Base-by-base conservation (phyloP, 2,113 vertebrate species). In the Ranitomeya imitator region DNA sequence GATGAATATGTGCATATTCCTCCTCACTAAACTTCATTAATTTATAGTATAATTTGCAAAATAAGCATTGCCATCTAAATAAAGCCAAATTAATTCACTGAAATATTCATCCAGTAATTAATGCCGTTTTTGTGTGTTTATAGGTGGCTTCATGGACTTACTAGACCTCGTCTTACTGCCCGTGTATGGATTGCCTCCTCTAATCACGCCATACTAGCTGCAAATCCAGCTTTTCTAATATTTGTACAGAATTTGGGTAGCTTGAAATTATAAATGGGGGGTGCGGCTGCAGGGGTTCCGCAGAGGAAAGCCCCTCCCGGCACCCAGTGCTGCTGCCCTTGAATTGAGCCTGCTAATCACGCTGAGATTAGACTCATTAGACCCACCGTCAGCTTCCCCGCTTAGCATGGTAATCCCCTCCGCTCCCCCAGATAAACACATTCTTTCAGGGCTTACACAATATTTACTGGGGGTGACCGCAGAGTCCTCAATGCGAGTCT, bases 391-490 rank as follows among this genome's bases (percentile, higher is more conserved):
- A 80, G 78, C 86, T 87, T 87, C 78, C 86, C 86, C 52, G 77
- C 86, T 87, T 87, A 87, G 78, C 61, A 61, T 71, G 86, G 86
- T 87, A 87, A 87, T 87, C 86, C 77, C 52, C 86, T 87, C 86
- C 26, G 77, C 77, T 87, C 77, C 86, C 86, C 86, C 85, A 87
- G 86, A 87, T 87, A 87, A 87, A 87, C 86, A 80, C 86, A 87
- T 87, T 87, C 86, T 57, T 87, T 79, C 63, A 80, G 60, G 51
- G 86, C 86, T 87, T 87, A 87, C 76, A 80, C 86, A 87, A 79
- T 79, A 26, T 80, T 87, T 79, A 79, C 86, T 87, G 86, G 86
- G 85, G 86, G 77, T 26, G 76, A 87, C 61, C 11, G 63, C 63
- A 55, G 60, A 87, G 78, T 55, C 77, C 51, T 87, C 86, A 87